phyloP scores from a whole-genome alignment of 2,888 invertebrate species.

The Xylota sylvarum region DNA sequence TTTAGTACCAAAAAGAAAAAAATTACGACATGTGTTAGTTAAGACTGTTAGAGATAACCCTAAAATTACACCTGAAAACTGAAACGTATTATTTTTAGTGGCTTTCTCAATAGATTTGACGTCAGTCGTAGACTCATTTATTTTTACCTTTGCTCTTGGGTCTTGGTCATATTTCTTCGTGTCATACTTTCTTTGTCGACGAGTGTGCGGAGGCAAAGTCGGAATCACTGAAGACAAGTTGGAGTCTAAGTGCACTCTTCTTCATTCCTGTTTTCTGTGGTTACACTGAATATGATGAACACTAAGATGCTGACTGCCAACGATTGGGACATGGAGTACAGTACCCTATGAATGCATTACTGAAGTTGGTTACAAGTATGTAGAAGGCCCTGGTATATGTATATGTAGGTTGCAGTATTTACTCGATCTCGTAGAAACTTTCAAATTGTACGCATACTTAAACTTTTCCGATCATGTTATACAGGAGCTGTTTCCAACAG shows the following conservation, averaged over 20 bases:
- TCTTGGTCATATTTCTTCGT: background rate
- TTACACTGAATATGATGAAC: background rate
- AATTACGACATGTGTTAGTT: constrained; percentile 46
- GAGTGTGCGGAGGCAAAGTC: background rate
- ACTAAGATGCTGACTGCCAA: background rate
- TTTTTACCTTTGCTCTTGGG: background rate
- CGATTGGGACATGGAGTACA: background rate
- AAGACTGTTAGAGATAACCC: constrained; percentile 24
- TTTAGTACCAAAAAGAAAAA: background rate
- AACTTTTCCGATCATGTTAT: no score
- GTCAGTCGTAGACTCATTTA: background rate
- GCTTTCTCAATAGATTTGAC: constrained; percentile 26
- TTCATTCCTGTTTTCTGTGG: background rate
- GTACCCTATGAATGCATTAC: background rate
- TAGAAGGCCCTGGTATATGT: no score
- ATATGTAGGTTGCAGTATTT: no score
- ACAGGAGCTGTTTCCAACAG: no score
- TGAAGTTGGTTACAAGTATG: no score
- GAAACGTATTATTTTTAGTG: background rate
- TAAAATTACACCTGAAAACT: constrained; percentile 25
- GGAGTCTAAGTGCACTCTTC: background rate
- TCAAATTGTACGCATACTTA: no score
- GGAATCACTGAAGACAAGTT: background rate
- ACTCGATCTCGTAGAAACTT: no score
- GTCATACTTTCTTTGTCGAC: background rate